Percentiles rank a stretch among this genome's conserved stretches.
These are phyloP conservation scores for Panurus biarmicus DNA, from an alignment of 2,113 vertebrate genomes.

Conservation along the genomic window DNA sequence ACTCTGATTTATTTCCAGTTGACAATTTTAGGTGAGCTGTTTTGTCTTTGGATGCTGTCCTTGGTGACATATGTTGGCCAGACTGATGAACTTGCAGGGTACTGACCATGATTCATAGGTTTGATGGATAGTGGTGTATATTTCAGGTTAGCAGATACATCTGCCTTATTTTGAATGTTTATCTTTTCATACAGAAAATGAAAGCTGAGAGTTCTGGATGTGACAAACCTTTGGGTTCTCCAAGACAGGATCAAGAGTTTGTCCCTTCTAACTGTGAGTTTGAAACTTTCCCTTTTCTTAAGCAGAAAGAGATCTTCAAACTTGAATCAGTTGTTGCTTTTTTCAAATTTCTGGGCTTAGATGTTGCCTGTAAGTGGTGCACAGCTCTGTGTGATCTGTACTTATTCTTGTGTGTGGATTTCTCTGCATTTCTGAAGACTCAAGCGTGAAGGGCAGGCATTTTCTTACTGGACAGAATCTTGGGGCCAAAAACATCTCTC, in stretches of 20 bases:
- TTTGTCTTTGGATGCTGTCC: neutral
- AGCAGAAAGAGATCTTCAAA: neutral
- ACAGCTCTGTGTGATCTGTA: neutral
- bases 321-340: neutral
- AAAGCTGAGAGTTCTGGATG: neutral
- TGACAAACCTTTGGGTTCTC: neutral
- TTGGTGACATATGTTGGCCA: neutral
- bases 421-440: neutral
- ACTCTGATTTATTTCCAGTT: neutral
- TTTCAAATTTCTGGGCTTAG: neutral
- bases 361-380: neutral
- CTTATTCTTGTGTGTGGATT: neutral
- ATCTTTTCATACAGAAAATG: conserved; percentile 37
- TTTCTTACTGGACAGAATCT: neutral
- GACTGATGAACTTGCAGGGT: neutral
- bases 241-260: neutral
- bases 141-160: neutral
- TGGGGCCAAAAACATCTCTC: neutral
- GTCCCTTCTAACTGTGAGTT: conserved; percentile 47
- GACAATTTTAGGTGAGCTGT: neutral
- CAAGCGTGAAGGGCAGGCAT: neutral
- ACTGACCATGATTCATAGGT: neutral
- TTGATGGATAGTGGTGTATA: neutral
- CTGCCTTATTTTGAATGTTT: neutral
- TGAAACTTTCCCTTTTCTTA: neutral